A percentile compares a stretch with the other conserved stretches of the same genome.
These are phyloP conservation scores for Thalassophryne amazonica DNA, from an alignment of 2,797 vertebrate genomes.

Conservation along the genomic window DNA sequence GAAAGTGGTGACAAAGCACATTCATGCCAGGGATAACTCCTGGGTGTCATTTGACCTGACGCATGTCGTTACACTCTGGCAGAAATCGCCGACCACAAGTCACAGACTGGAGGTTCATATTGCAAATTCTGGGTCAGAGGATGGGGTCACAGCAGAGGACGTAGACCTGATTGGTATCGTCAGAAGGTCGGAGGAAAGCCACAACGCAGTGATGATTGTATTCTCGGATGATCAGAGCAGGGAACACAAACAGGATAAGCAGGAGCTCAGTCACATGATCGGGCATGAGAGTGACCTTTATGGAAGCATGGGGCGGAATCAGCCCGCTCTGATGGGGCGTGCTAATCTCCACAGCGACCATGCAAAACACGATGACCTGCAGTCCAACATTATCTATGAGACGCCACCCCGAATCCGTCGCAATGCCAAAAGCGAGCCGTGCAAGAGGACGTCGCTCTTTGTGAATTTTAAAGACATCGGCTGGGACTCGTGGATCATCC, in stretches of 20 bases:
- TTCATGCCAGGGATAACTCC: slow-evolving; percentile 80
- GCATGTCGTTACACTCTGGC: slow-evolving; percentile 80
- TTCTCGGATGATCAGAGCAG: slow-evolving; percentile 89
- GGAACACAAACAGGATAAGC: slow-evolving; percentile 72
- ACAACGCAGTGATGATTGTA: slow-evolving; percentile 85
- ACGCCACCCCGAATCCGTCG: slow-evolving; percentile 85
- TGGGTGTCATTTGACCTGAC: slow-evolving; percentile 96
- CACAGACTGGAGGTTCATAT: slow-evolving; percentile 86
- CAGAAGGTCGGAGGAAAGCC: slow-evolving; percentile 76
- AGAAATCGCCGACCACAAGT: slow-evolving; percentile 72
- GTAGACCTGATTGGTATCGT: slow-evolving; percentile 76
- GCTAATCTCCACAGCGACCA: slow-evolving; percentile 50
- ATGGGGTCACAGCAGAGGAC: slow-evolving; percentile 37
- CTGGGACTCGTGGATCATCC: slow-evolving; percentile 94
- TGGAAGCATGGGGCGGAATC: slow-evolving; percentile 52
- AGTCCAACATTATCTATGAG: slow-evolving; percentile 87
- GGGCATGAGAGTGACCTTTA: slow-evolving; percentile 75
- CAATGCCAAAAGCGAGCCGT: slow-evolving; percentile 85
- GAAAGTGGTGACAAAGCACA: slow-evolving; percentile 80
- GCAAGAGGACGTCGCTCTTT: slow-evolving; percentile 88
- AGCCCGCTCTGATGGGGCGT: slow-evolving; percentile 29
- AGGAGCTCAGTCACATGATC: slow-evolving; percentile 82
- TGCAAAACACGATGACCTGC: slow-evolving; percentile 63
- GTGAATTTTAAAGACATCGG: slow-evolving; percentile 97
- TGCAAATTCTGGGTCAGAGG: slow-evolving; percentile 59